Conservation (phyloP, 1,140 invertebrate species). For the Mya arenaria region DNA sequence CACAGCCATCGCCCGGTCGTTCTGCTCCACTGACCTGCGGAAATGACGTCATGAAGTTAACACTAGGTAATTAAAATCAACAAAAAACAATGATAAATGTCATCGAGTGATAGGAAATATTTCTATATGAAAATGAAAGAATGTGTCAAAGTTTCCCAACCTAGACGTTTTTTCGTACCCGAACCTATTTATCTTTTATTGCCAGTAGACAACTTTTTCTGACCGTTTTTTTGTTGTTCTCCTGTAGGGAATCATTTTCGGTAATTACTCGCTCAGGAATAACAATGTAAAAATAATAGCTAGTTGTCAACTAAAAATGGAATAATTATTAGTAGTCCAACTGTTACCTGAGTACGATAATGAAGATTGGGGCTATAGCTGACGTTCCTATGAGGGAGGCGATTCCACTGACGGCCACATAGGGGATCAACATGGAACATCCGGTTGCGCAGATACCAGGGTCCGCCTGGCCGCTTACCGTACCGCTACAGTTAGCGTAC, state of each 20-base stretch:
- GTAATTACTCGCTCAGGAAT: neutral
- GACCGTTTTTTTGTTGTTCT: neutral
- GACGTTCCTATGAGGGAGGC: conserved; percentile 32
- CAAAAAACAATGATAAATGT: too few species aligned
- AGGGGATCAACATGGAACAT: conserved; percentile 34
- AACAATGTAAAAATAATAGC: neutral
- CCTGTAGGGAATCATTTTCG: neutral
- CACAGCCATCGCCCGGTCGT: conserved; percentile 44
- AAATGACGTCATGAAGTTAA: neutral
- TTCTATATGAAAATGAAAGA: too few species aligned
- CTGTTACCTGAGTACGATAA: conserved; percentile 30
- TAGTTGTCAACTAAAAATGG: neutral
- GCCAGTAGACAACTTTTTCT: neutral
- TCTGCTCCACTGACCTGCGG: conserved; percentile 25
- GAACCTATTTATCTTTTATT: too few species aligned
- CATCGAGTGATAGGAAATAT: too few species aligned
- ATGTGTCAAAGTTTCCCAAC: too few species aligned
- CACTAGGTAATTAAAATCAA: neutral
- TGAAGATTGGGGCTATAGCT: conserved; percentile 8
- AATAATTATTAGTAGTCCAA: neutral
- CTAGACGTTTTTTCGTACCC: too few species aligned
- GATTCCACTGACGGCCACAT: conserved; percentile 9
- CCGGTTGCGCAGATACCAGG: conserved; percentile 17
- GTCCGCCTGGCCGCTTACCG: neutral
- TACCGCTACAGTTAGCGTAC: conserved; percentile 20